phyloP scores from a whole-genome alignment of 1,140 invertebrate genomes.

The Conopomorpha cramerella region DNA sequence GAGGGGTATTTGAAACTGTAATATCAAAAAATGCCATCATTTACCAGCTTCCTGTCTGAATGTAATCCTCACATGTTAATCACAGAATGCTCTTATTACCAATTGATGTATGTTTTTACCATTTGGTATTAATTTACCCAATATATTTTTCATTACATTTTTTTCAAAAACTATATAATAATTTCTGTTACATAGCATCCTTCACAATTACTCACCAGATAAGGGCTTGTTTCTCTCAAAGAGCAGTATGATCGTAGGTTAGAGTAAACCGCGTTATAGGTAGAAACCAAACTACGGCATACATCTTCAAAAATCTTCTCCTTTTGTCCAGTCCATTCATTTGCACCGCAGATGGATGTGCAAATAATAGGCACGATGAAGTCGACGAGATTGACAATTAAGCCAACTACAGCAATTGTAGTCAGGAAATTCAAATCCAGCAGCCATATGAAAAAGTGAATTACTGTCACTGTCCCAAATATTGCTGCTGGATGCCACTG shows the following conservation, averaged over 20 bases:
- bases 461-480: conserved; percentile 65
- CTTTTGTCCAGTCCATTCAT: conserved; percentile 77
- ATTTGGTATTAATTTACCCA: not conserved
- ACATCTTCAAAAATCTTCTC: conserved; percentile 82
- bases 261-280: conserved; percentile 30
- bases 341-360: conserved; percentile 67
- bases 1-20: no score
- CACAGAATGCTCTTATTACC: not conserved
- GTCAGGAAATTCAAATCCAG: conserved; percentile 81
- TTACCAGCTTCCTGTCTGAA: not conserved
- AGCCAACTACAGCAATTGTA: conserved; percentile 71
- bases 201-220: conserved; percentile 65
- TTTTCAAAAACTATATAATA: not conserved
- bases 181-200: not conserved
- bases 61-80: not conserved
- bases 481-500: conserved; percentile 79
- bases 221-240: conserved; percentile 61
- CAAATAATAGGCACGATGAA: conserved; percentile 77
- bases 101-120: not conserved
- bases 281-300: conserved; percentile 57
- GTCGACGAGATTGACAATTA: conserved; percentile 75
- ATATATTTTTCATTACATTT: no score
- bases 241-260: conserved; percentile 29
- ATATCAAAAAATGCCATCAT: not conserved
- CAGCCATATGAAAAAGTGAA: conserved; percentile 79